Conservation (phyloP, 2,888 invertebrate genomes). For the Ochropleura leucogaster region DNA sequence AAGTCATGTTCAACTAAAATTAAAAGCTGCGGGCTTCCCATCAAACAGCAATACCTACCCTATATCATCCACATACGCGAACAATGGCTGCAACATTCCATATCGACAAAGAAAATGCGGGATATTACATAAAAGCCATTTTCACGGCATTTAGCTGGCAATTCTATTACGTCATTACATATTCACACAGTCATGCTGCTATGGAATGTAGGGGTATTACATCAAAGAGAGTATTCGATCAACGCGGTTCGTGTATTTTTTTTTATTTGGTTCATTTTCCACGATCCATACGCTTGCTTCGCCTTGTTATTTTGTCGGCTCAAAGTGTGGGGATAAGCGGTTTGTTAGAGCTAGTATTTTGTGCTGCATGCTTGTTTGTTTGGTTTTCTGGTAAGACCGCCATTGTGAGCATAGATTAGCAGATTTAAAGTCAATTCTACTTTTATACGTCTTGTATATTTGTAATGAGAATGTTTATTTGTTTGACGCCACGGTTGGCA, state of each 20-base stretch:
- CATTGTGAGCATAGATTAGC: too few species aligned
- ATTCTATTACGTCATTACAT: constrained; percentile 80
- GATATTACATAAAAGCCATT: constrained; percentile 71
- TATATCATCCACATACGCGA: constrained; percentile 33
- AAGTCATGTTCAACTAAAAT: neutral
- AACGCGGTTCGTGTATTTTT: constrained; percentile 77
- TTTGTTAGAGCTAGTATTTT: neutral
- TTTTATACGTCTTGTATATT: too few species aligned
- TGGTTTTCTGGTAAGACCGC: too few species aligned
- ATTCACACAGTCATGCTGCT: constrained; percentile 84
- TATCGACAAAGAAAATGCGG: constrained; percentile 61
- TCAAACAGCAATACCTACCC: constrained; percentile 29
- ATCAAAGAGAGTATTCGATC: constrained; percentile 85
- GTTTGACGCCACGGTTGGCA: too few species aligned
- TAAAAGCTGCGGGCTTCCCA: constrained; percentile 18
- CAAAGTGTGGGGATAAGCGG: constrained; percentile 52
- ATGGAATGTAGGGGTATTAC: constrained; percentile 72
- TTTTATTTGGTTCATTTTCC: constrained; percentile 83
- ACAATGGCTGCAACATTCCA: constrained; percentile 59
- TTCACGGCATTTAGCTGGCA: constrained; percentile 81
- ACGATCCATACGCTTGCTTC: constrained; percentile 77
- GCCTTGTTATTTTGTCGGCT: constrained; percentile 62
- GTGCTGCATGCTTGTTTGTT: too few species aligned
- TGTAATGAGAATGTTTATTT: too few species aligned
- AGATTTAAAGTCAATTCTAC: too few species aligned